Conservation (phyloP, 35 echinoderm and acorn worm genomes). For the Hemicentrotus pulcherrimus region DNA sequence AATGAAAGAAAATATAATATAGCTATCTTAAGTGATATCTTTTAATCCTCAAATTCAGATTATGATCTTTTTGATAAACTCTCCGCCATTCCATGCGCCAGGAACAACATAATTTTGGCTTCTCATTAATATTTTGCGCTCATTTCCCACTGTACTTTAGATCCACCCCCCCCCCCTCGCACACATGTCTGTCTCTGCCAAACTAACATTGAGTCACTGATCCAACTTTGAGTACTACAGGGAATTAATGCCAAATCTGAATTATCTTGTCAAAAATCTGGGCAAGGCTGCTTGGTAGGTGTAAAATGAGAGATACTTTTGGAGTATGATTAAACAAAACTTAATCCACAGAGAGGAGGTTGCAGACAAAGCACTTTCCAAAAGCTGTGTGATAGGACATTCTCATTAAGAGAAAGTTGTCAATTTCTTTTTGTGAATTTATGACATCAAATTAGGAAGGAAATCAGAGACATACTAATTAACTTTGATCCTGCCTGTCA, state of each 20-base stretch:
- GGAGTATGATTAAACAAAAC: neutral
- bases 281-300: neutral
- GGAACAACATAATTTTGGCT: neutral
- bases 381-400: neutral
- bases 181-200: neutral
- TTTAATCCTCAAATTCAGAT: neutral
- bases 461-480: no score
- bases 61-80: neutral
- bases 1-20: neutral
- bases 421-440: no score
- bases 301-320: neutral
- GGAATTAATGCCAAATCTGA: neutral
- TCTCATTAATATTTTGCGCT: neutral
- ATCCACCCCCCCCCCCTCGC: neutral
- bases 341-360: neutral
- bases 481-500: no score
- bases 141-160: no score
- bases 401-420: neutral
- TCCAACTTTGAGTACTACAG: neutral
- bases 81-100: neutral
- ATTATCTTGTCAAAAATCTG: neutral
- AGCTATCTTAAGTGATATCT: neutral
- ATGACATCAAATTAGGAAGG: no score
- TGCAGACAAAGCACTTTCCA: neutral
- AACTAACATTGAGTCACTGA: neutral